Evolutionary conservation across 2,113 vertebrate species (phyloP), one percentile per base, ranked within the genome.

Genomic region (Neopipo cinnamomea): DNA sequence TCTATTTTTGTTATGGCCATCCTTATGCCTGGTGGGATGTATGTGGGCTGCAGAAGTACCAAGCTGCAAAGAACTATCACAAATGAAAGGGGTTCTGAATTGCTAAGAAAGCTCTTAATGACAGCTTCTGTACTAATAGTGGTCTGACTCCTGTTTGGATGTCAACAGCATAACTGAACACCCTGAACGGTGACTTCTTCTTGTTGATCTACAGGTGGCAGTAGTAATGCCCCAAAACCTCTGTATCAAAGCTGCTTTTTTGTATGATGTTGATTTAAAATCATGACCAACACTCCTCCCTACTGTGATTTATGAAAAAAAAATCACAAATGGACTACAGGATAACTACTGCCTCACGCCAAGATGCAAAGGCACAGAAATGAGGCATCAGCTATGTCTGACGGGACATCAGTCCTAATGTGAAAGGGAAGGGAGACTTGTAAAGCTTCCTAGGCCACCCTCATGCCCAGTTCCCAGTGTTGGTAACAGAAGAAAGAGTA

Each of bases 361-460:
- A 82, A 88, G 91, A 95, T 62, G 78, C 85, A 96, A 79, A 70
- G 65, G 42, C 63, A 79, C 66, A 95, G 49, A 91, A 91, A 83
- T 94, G 81, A 92, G 94, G 27, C 58, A 53, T 41, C 83, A 87
- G 49, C 59, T 89, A 33, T 71, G 27, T 85, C 80, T 62, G 42
- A 35, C 44, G 77, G 56, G 47, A 56, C 52, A 39, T 85, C 90
- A 91, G 53, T 50, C 22, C 25, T 61, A 53, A 77, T 24, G 23
- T 18, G 46, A 88, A 79, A 35, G 65, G 72, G 75, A 59, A 56
- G 11, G 8, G 30, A 85, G 27, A 59, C 13, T 66, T 25, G 35
- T 47, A 42, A 41, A 79, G 27, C 39, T 66, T 88, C 41, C 42
- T 47, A 24, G 53, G 21, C 14, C 37, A 31, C 9, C 41, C 18